Evolutionary conservation across 1,140 invertebrate genomes (phyloP).

Genomic region (Caerostris darwini): DNA sequence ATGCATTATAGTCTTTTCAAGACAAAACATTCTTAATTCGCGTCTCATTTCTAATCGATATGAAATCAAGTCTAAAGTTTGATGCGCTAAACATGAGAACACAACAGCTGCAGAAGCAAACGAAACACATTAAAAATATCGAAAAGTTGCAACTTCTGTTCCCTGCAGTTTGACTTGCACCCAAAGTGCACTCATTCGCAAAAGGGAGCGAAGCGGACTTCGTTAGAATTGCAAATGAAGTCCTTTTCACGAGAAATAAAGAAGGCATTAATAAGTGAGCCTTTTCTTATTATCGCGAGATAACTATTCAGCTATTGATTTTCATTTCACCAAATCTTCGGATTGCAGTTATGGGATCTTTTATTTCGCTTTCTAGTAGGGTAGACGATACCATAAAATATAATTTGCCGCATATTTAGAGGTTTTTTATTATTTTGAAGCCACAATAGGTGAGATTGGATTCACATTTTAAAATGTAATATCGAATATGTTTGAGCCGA

Average conservation of each 20-base stretch:
- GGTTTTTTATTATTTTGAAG: not conserved
- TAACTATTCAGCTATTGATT: slow-evolving; percentile 68
- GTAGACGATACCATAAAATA: slow-evolving; percentile 15
- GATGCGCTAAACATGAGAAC: too few relatives aligned
- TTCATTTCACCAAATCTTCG: not conserved
- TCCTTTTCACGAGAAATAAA: slow-evolving; percentile 43
- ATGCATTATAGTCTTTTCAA: too few relatives aligned
- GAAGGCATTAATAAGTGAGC: slow-evolving; percentile 32
- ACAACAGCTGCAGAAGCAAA: too few relatives aligned
- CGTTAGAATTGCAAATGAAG: slow-evolving; percentile 63
- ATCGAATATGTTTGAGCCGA: not conserved
- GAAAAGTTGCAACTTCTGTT: not conserved
- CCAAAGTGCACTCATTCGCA: not conserved
- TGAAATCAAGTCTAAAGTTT: too few relatives aligned
- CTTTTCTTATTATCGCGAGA: slow-evolving; percentile 31
- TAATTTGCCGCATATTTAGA: not conserved
- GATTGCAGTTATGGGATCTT: not conserved
- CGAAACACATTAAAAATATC: too few relatives aligned
- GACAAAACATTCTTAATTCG: too few relatives aligned
- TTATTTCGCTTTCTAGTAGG: not conserved
- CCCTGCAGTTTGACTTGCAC: slow-evolving; percentile 7
- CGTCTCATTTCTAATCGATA: too few relatives aligned
- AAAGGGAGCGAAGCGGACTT: not conserved
- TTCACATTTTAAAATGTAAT: not conserved
- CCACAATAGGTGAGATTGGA: not conserved